A percentile compares a stretch with the other conserved stretches of the same genome.
These are phyloP conservation scores for Hapalemur alaotrensis DNA, from an alignment of 2,797 vertebrate genomes.

Conservation along the genomic window DNA sequence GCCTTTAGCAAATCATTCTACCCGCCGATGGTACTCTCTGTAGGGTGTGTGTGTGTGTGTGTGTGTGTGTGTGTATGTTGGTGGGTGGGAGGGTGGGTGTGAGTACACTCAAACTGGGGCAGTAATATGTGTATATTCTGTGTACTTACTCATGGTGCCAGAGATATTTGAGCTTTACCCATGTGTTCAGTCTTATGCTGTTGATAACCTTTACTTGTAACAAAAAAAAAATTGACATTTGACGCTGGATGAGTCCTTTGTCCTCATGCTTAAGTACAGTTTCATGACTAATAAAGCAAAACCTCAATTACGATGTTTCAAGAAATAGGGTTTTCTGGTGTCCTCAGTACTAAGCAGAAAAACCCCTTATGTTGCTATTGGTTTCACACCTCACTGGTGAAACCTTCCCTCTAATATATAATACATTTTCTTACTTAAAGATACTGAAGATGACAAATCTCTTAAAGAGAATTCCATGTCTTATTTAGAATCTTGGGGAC, in stretches of 20 bases:
- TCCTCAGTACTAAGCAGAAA: slow-evolving; percentile 14
- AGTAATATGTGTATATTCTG: background rate
- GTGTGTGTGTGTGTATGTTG: background rate
- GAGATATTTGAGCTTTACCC: slow-evolving; percentile 45
- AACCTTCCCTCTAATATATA: background rate
- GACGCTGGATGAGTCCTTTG: slow-evolving; percentile 55
- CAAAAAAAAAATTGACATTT: slow-evolving; percentile 37
- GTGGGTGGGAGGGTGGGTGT: background rate
- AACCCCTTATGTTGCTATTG: background rate
- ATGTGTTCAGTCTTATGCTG: slow-evolving; percentile 41
- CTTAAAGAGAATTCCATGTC: background rate
- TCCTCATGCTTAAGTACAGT: slow-evolving; percentile 57
- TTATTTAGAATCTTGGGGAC: background rate
- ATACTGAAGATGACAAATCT: slow-evolving; percentile 5
- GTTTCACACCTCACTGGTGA: slow-evolving; percentile 29
- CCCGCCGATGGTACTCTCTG: background rate
- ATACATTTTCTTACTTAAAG: slow-evolving; percentile 46
- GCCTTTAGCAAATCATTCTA: slow-evolving; percentile 43
- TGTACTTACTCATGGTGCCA: slow-evolving; percentile 23
- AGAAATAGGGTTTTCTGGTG: background rate
- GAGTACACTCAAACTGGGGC: background rate
- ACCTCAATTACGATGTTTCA: slow-evolving; percentile 59
- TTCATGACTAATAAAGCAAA: slow-evolving; percentile 49
- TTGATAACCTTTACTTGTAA: slow-evolving; percentile 40
- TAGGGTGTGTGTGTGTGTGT: background rate